Conservation (phyloP, 2,888 invertebrate species). For the Phortica magna region DNA sequence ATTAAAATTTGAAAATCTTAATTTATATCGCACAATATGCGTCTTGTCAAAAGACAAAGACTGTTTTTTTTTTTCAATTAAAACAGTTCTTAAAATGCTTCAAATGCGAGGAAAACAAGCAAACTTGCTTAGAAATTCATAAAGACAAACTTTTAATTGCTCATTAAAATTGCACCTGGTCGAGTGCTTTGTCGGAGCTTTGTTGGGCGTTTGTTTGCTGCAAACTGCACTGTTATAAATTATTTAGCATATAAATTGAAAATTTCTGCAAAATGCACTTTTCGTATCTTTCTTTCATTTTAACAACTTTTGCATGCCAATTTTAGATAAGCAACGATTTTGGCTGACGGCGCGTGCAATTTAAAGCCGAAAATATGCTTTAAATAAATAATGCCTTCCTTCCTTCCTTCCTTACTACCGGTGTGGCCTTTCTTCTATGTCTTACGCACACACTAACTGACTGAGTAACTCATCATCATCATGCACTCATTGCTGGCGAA, state of each 20-base stretch:
- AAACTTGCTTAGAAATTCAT: neutral
- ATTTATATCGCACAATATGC: no score
- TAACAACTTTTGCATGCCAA: neutral
- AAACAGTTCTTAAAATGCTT: no score
- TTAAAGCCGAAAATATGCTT: conserved; percentile 25
- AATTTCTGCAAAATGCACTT: conserved; percentile 56
- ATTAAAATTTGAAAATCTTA: conserved; percentile 37
- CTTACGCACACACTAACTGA: no score
- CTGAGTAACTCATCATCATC: neutral
- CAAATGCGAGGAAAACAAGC: no score
- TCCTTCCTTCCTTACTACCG: conserved; percentile 29
- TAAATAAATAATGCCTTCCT: conserved; percentile 23
- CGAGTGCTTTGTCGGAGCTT: neutral
- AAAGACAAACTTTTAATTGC: conserved; percentile 56
- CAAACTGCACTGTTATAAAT: conserved; percentile 37
- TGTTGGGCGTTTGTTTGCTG: neutral
- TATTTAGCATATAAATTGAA: conserved; percentile 62
- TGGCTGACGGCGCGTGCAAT: neutral
- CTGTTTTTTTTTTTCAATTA: no score
- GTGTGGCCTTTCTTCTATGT: neutral
- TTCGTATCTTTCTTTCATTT: conserved; percentile 4
- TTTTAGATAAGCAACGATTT: neutral
- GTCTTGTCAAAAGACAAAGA: no score
- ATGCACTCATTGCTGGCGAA: conserved; percentile 13
- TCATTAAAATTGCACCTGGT: conserved; percentile 54